Evolutionary conservation across 2,797 vertebrate genomes (phyloP).

Genomic region (Dendrocincla fuliginosa): DNA sequence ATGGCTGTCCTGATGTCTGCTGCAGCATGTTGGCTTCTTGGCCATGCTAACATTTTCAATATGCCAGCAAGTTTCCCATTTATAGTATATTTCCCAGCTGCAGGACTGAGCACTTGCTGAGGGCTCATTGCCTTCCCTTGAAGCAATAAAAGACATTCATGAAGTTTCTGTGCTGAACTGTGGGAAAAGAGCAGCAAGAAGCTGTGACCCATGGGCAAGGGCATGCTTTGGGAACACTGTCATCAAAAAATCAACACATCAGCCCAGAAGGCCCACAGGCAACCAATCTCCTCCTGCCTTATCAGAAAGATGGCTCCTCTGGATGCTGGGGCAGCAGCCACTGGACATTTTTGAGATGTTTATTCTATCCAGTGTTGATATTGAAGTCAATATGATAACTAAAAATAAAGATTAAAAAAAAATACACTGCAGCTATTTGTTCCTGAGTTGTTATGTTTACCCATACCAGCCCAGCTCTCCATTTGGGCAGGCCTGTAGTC

Average conservation of each 20-base stretch:
- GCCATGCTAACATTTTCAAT: neutral
- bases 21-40: neutral
- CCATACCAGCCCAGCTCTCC: constrained; percentile 46
- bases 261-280: constrained; percentile 37
- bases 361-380: constrained; percentile 44
- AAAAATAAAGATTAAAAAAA: constrained; percentile 66
- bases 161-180: constrained; percentile 69
- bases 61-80: constrained; percentile 31
- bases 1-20: fast-evolving
- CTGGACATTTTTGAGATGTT: constrained; percentile 48
- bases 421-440: constrained; percentile 34
- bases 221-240: constrained; percentile 62
- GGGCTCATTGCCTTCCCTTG: constrained; percentile 15
- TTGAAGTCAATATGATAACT: constrained; percentile 31
- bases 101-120: neutral
- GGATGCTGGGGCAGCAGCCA: constrained; percentile 39
- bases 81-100: constrained; percentile 31
- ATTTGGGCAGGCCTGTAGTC: constrained; percentile 31
- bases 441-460: constrained; percentile 56
- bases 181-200: constrained; percentile 73
- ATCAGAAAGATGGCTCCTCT: constrained; percentile 16
- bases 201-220: constrained; percentile 57
- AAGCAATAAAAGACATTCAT: constrained; percentile 51
- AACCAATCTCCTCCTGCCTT: neutral
- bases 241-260: constrained; percentile 68